Evolutionary conservation across 2,113 vertebrate genomes (phyloP), one percentile per base, ranked within the genome.

Genomic region (Marcusenius ussheri): DNA sequence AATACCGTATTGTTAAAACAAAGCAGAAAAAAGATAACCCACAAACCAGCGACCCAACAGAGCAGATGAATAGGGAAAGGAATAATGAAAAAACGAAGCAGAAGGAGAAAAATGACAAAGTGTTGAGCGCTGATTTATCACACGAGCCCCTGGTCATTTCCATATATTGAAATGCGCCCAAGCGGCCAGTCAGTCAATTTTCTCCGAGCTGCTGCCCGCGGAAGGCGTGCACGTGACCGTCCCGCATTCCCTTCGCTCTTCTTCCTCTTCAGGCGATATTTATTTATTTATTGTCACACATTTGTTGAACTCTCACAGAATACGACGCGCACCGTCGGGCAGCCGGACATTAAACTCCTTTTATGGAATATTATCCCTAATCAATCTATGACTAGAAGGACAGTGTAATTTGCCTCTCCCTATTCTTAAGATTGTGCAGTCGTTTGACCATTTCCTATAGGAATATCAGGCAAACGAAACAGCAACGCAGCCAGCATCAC

Each of bases 121-220:
- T 93, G 95, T 93, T 93, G 93, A 94, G 95, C 92, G 94, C 94
- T 97, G 97, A 96, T 97, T 96, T 97, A 95, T 96, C 91, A 96
- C 94, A 80, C 94, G 93, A 96, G 95, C 93, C 96, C 92, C 94
- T 90, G 96, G 96, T 96, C 95, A 96, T 97, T 97, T 96, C 95
- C 96, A 96, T 97, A 96, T 95, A 95, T 96, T 92, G 97, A 96
- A 97, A 96, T 94, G 95, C 95, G 94, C 95, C 96, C 95, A 95
- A 95, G 95, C 93, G 94, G 94, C 94, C 96, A 95, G 95, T 96
- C 95, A 95, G 94, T 95, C 96, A 96, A 95, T 96, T 96, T 95
- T 95, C 95, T 93, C 91, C 91, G 90, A 93, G 94, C 94, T 92
- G 90, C 94, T 31, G 94, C 92, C 95, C 96, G 94, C 92, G 93